Base-by-base conservation (phyloP, 2,888 invertebrate species). In the Drosophila incognita region DNA sequence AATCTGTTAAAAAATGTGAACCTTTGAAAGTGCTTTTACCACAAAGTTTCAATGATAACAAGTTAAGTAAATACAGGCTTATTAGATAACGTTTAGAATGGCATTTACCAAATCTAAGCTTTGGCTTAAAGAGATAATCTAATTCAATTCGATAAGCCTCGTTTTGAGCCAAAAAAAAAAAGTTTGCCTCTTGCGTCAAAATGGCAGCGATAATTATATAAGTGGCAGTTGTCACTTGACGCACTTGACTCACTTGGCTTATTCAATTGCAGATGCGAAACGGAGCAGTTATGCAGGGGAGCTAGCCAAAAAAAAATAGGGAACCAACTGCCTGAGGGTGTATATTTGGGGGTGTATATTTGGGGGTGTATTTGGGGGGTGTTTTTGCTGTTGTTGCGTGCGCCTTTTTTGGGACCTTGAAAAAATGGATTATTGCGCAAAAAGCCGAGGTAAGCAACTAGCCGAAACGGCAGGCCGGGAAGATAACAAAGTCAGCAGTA, bases 371-470 rank as follows among this genome's bases (percentile, higher is more conserved):
- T 48, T 35, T 21, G 4, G 24, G 24, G 18, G 18, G 36, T 48
- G 21, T 24, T 3, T 48, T 40, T 52, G 38, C 27, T n/a, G 35
- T 31, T 29, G 31, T 29, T 67, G 53, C 69, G 69, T 48, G 53
- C 36, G 58, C 51, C 51, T n/a, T 64, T 38, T 36, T 67, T 56
- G 51, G 62, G 65, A 65, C 81, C 80, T 73, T 81, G 75, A 59
- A 54, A 54, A 76, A 81, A 78, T 80, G 69, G 76, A 80, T 75
- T 81, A 64, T 67, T 62, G 56, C 54, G 57, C 59, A 59, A 66
- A 62, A 72, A 49, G 51, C 49, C 76, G 76, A 81, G 81, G 78
- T 61, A 68, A 74, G 56, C 24, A 29, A 35, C 18, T 40, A 29
- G 21, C 59, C 54, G 18, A 38, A 33, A 35, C 21, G 59, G 36